Conservation (phyloP, 2,888 invertebrate species). For the Heteromurus nitidus region DNA sequence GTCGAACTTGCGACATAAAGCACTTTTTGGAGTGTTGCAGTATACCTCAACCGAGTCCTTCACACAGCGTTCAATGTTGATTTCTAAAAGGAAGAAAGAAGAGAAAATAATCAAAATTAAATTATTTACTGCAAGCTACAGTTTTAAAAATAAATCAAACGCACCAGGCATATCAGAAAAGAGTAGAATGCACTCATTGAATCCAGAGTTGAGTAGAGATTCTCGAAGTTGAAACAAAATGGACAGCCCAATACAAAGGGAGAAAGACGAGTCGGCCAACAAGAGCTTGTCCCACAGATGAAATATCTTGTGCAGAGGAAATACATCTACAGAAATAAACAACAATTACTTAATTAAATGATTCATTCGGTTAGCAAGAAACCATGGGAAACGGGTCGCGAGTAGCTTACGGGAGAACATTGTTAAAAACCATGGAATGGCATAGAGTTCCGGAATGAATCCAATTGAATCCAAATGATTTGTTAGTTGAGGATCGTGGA, state of each 20-base stretch:
- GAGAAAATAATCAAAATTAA: no score
- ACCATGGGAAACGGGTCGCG: neutral
- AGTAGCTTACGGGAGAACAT: slow-evolving; percentile 95
- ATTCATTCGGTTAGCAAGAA: neutral
- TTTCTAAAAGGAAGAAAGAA: slow-evolving; percentile 79
- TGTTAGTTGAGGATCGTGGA: slow-evolving; percentile 93
- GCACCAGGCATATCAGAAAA: slow-evolving; percentile 96
- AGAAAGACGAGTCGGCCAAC: slow-evolving; percentile 93
- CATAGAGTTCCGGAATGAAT: slow-evolving; percentile 96
- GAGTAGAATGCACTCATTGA: slow-evolving; percentile 97
- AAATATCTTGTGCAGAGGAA: slow-evolving; percentile 97
- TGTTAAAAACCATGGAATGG: slow-evolving; percentile 99
- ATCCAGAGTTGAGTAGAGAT: slow-evolving; percentile 90
- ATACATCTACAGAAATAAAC: slow-evolving; percentile 84
- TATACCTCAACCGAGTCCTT: slow-evolving; percentile 91
- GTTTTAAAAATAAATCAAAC: neutral
- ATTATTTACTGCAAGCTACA: no score
- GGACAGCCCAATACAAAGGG: slow-evolving; percentile 95
- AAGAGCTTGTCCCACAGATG: slow-evolving; percentile 98
- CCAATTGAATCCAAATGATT: slow-evolving; percentile 93
- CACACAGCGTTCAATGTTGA: slow-evolving; percentile 95
- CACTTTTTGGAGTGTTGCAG: slow-evolving; percentile 89
- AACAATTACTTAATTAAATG: no score
- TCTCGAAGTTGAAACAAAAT: slow-evolving; percentile 91
- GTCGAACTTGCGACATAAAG: slow-evolving; percentile 89